Evolutionary conservation across 2,888 invertebrate genomes (phyloP).

Genomic region (Lycia hirtaria): DNA sequence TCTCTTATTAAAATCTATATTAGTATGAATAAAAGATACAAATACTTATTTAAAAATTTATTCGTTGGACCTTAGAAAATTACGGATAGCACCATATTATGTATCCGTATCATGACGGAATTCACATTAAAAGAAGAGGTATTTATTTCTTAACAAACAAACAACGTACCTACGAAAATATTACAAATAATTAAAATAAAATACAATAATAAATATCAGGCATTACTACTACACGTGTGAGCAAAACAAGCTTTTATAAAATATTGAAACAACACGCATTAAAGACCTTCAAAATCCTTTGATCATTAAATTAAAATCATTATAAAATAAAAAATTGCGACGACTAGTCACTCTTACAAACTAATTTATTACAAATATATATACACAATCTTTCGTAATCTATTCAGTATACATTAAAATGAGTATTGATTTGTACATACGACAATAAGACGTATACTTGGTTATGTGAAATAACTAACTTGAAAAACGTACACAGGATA

Average conservation of each 20-base stretch:
- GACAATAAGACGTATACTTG: conserved; percentile 5
- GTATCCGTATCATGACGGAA: conserved; percentile 37
- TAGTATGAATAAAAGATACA: too few relatives aligned
- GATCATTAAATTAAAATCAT: conserved; percentile 14
- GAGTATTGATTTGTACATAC: conserved; percentile 27
- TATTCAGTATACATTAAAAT: conserved; percentile 51
- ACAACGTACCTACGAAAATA: conserved; percentile 16
- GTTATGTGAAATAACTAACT: background rate
- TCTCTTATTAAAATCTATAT: too few relatives aligned
- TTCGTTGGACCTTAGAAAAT: conserved; percentile 43
- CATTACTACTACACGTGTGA: conserved; percentile 6
- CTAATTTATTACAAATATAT: conserved; percentile 54
- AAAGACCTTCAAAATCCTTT: conserved; percentile 1
- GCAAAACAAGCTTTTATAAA: conserved; percentile 4
- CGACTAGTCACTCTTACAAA: conserved; percentile 70
- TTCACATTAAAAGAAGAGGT: conserved; percentile 39
- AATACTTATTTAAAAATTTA: conserved; percentile 44
- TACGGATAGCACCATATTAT: conserved; percentile 44
- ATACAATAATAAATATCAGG: conserved; percentile 6
- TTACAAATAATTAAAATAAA: background rate
- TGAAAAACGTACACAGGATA: conserved; percentile 6
- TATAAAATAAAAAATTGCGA: conserved; percentile 48
- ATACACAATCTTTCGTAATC: conserved; percentile 53
- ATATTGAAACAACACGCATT: conserved; percentile 4
- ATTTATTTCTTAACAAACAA: conserved; percentile 33